phyloP scores from a whole-genome alignment of 2,797 vertebrate species.

The Gallinago solitaria region DNA sequence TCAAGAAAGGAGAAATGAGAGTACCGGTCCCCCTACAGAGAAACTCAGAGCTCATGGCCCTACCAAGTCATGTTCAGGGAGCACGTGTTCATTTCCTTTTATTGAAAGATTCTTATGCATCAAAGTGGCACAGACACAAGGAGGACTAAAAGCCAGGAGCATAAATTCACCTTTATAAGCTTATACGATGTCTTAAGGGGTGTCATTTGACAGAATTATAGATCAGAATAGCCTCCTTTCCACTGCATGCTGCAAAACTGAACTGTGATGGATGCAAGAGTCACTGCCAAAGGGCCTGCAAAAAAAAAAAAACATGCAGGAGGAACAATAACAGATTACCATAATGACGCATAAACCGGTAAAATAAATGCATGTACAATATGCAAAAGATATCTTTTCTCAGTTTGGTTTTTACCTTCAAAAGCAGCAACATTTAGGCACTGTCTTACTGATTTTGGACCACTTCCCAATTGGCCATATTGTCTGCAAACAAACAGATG shows the following conservation, averaged over 20 bases:
- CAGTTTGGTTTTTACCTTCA: neutral
- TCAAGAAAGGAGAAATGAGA: neutral
- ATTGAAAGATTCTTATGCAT: neutral
- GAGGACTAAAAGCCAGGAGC: neutral
- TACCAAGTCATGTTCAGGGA: neutral
- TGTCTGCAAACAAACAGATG: neutral
- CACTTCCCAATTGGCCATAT: neutral
- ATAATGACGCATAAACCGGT: neutral
- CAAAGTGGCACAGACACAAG: neutral
- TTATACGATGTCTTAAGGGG: neutral
- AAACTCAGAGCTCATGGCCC: neutral
- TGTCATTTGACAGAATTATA: slow-evolving; percentile 17
- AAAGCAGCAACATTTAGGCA: neutral
- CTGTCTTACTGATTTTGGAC: neutral
- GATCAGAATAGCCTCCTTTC: slow-evolving; percentile 22
- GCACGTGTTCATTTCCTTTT: neutral
- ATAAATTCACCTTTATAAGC: slow-evolving; percentile 16
- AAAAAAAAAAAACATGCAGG: slow-evolving; percentile 12
- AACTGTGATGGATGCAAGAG: slow-evolving; percentile 4
- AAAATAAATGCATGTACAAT: neutral
- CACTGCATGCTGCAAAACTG: neutral
- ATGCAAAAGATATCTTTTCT: neutral
- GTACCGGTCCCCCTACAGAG: neutral
- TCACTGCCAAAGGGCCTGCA: neutral
- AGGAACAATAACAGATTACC: neutral